Percentiles rank a stretch among this genome's conserved stretches.
These are phyloP conservation scores for Helleia helle DNA, from an alignment of 2,888 invertebrate genomes.

Conservation along the genomic window DNA sequence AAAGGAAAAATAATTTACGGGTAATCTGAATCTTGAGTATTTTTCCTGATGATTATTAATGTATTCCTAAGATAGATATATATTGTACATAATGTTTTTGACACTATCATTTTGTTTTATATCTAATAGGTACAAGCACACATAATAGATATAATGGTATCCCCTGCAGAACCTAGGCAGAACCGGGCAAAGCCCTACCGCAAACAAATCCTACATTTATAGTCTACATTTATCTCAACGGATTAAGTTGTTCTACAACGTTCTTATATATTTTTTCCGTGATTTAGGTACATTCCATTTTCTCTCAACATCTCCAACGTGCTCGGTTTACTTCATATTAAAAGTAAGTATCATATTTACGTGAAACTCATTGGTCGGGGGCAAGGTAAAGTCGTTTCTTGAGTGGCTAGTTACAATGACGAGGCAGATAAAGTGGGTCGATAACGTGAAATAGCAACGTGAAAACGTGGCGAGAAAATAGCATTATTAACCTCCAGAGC, in stretches of 20 bases:
- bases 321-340: constrained; percentile 9
- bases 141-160: too few species aligned
- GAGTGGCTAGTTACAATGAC: constrained; percentile 69
- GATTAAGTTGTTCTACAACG: constrained; percentile 1
- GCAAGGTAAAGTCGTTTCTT: constrained; percentile 47
- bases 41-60: too few species aligned
- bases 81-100: too few species aligned
- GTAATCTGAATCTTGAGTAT: too few species aligned
- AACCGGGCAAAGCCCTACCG: background rate
- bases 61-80: too few species aligned
- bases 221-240: constrained; percentile 1
- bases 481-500: constrained; percentile 74
- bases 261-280: constrained; percentile 2
- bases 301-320: background rate
- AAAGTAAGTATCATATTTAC: constrained; percentile 7
- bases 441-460: constrained; percentile 70
- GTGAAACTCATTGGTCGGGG: constrained; percentile 28
- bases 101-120: too few species aligned
- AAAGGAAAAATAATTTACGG: too few species aligned
- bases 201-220: constrained; percentile 6
- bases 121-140: too few species aligned
- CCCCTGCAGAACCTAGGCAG: background rate
- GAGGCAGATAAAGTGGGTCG: constrained; percentile 67
- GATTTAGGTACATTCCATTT: background rate
- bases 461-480: constrained; percentile 74